Conservation (phyloP, 2,888 invertebrate genomes). For the Boloria selene region DNA sequence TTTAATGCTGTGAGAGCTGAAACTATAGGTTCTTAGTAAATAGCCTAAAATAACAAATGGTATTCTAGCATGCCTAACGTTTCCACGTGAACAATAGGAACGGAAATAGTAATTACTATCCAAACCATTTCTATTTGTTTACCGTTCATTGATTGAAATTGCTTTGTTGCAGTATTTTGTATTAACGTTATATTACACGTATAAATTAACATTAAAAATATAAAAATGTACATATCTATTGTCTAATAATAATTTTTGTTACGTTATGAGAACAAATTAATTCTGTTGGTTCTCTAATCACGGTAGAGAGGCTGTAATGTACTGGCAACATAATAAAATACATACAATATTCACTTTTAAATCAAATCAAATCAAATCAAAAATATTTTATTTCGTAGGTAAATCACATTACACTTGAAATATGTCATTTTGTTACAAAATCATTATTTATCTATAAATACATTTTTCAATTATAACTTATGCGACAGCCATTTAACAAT, state of each 20-base stretch:
- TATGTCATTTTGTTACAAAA: no score
- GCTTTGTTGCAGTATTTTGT: neutral
- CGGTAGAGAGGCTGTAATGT: slow-evolving; percentile 2
- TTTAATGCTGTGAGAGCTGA: neutral
- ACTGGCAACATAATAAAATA: neutral
- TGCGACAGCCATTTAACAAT: no score
- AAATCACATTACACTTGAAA: no score
- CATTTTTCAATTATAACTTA: no score
- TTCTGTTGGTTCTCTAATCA: slow-evolving; percentile 6
- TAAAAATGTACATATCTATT: no score
- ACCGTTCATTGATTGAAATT: neutral
- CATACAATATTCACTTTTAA: slow-evolving; percentile 13
- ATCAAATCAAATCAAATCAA: no score
- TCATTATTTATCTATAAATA: no score
- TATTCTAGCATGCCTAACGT: slow-evolving; percentile 1
- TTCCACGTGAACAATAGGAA: slow-evolving; percentile 2
- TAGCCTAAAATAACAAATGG: slow-evolving; percentile 7
- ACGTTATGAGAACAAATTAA: neutral
- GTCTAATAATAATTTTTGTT: neutral
- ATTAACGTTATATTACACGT: no score
- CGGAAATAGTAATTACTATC: slow-evolving; percentile 4
- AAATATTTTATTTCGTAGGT: no score
- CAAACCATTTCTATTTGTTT: slow-evolving; percentile 8
- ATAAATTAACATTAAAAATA: no score
- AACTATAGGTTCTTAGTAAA: slow-evolving; percentile 1